Base-by-base conservation (phyloP, 2,113 vertebrate genomes). In the Eolophus roseicapilla region DNA sequence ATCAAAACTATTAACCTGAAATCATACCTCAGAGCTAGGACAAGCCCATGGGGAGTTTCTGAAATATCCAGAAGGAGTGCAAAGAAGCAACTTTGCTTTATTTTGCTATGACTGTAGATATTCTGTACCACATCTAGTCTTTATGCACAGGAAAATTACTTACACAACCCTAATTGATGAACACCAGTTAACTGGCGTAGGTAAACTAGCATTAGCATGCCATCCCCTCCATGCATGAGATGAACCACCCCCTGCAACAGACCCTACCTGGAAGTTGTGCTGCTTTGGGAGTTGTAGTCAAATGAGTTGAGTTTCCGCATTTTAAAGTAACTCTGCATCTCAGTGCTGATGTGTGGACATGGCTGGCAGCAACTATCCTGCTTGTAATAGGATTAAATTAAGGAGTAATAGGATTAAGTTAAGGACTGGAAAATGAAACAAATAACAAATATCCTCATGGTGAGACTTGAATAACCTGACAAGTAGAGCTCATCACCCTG, bases 401-500 rank as follows among this genome's bases (percentile, higher is more conserved):
- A 82, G 17, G 49, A 82, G 23, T 67, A 94, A 94, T 90, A 85
- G 17, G 79, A 92, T 96, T 94, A 96, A 86, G 35, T 70, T 88
- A 86, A 92, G 55, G 71, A 82, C 64, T 50, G 27, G 79, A 89
- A 82, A 92, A 84, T 88, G 43, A 92, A 93, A 62, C 27, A 64
- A 49, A 2, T 73, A 71, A 79, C 60, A 92, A 64, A 87, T 95
- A 89, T 82, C 77, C 74, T 63, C 50, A 75, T 92, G 71, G 60
- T 90, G 49, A 70, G 60, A 71, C 37, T 89, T 2, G 2, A 50
- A 57, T 57, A 76, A 92, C 64, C 69, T 86, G 88, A 90, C 37
- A 86, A 83, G 59, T 67, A 90, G 83, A 88, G 46, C 80, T 96
- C 73, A 46, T 86, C 73, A 91, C 60, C 64, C 82, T 93, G 80